Conservation (phyloP, 2,888 invertebrate species). For the Cremastobaeus sp. region DNA sequence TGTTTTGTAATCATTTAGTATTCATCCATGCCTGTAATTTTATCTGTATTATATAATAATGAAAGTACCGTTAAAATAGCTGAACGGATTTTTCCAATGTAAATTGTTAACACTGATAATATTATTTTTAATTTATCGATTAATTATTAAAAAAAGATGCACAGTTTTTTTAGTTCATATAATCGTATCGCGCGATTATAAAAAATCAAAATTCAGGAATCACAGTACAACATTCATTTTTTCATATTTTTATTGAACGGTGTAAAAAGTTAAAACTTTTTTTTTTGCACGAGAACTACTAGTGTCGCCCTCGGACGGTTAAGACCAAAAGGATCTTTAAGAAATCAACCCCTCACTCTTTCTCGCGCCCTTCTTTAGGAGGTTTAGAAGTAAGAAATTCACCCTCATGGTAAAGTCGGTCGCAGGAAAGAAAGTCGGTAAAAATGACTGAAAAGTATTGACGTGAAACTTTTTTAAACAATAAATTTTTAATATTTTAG, state of each 20-base stretch:
- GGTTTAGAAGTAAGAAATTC: conserved; percentile 73
- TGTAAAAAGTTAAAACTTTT: not conserved
- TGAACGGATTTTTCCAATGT: too few relatives aligned
- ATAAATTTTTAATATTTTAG: not conserved
- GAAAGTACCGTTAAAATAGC: too few relatives aligned
- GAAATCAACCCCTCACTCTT: conserved; percentile 72
- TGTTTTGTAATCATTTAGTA: too few relatives aligned
- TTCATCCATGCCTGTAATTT: too few relatives aligned
- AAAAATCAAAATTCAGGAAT: too few relatives aligned
- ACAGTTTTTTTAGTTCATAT: too few relatives aligned
- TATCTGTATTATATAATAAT: too few relatives aligned
- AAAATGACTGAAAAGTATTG: conserved; percentile 29
- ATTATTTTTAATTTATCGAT: too few relatives aligned
- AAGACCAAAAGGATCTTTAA: conserved; percentile 75
- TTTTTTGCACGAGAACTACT: conserved; percentile 56
- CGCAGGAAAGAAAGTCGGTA: conserved; percentile 73
- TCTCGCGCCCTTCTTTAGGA: conserved; percentile 71
- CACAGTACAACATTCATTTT: too few relatives aligned
- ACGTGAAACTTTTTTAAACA: not conserved
- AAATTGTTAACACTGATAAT: too few relatives aligned
- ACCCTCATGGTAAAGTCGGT: conserved; percentile 75
- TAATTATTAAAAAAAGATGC: too few relatives aligned
- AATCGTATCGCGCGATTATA: too few relatives aligned
- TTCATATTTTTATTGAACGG: not conserved
- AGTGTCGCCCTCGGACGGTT: conserved; percentile 76